Percentiles rank a stretch among this genome's conserved stretches.
phyloP scores from a whole-genome alignment of 2,113 vertebrate species.

The Limanda limanda region DNA sequence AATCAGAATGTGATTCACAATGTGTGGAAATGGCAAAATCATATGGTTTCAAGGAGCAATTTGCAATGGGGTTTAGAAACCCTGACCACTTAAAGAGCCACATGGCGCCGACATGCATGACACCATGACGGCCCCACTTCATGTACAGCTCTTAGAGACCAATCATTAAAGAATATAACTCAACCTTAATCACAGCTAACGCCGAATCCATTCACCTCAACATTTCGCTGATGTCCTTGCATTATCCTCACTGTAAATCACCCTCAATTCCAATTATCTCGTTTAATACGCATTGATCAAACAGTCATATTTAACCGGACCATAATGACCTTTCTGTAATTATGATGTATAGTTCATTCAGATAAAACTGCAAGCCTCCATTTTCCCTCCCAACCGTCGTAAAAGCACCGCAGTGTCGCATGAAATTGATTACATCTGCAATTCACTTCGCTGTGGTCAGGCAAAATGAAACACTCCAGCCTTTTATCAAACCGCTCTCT shows the following conservation, averaged over 20 bases:
- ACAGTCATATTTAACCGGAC: conserved; percentile 39
- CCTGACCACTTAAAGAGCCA: not conserved
- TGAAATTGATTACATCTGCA: conserved; percentile 73
- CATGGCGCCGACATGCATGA: not conserved
- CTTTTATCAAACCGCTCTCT: conserved; percentile 64
- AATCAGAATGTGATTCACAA: not conserved
- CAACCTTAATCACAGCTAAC: not conserved
- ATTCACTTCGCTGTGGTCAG: conserved; percentile 53
- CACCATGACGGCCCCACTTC: not conserved
- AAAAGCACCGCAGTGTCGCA: conserved; percentile 40
- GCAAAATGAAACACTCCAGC: conserved; percentile 50
- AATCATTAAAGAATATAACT: not conserved
- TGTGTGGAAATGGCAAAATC: not conserved
- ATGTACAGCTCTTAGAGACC: not conserved
- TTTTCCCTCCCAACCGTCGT: conserved; percentile 50
- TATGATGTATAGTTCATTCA: conserved; percentile 58
- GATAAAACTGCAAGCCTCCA: conserved; percentile 61
- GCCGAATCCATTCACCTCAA: not conserved
- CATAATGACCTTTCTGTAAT: conserved; percentile 50
- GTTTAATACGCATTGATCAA: conserved; percentile 57
- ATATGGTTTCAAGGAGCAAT: not conserved
- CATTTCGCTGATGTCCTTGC: conserved; percentile 26
- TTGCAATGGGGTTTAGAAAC: not conserved
- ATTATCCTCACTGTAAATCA: conserved; percentile 26
- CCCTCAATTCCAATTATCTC: conserved; percentile 41